Evolutionary conservation across 2,888 invertebrate species (phyloP).

Genomic region (Dryocosmus kuriphilus): DNA sequence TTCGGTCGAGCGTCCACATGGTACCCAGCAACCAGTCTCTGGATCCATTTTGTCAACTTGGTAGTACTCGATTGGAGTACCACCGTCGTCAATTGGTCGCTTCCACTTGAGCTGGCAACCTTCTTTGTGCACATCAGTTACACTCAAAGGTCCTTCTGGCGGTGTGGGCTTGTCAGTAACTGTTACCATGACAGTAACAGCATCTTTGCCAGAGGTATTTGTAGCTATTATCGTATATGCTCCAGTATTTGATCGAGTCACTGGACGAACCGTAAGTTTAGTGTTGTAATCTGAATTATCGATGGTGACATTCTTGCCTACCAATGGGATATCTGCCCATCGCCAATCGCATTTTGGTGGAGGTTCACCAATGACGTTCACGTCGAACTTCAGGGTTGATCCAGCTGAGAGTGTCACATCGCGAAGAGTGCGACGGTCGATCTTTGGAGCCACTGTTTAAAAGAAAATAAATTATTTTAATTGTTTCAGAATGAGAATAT

Average conservation of each 20-base stretch:
- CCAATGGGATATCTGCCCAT: conserved; percentile 88
- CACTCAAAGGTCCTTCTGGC: conserved; percentile 94
- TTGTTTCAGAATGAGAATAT: not conserved
- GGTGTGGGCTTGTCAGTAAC: conserved; percentile 92
- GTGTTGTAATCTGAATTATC: conserved; percentile 93
- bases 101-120: conserved; percentile 98
- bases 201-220: conserved; percentile 92
- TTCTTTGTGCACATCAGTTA: conserved; percentile 94
- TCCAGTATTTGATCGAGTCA: conserved; percentile 89
- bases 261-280: conserved; percentile 90
- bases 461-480: conserved; percentile 1
- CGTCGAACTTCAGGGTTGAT: conserved; percentile 94
- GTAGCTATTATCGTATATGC: conserved; percentile 92
- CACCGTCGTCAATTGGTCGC: conserved; percentile 96
- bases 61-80: conserved; percentile 96
- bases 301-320: conserved; percentile 86
- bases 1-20: conserved; percentile 90
- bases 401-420: conserved; percentile 95
- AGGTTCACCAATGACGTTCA: conserved; percentile 96
- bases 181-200: conserved; percentile 88
- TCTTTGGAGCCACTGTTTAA: conserved; percentile 91
- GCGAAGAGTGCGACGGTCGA: conserved; percentile 94
- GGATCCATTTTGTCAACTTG: conserved; percentile 97
- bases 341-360: conserved; percentile 96
- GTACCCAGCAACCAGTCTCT: conserved; percentile 92